Evolutionary conservation across 2,113 vertebrate species (phyloP).

Genomic region (Telmatochromis sp.): DNA sequence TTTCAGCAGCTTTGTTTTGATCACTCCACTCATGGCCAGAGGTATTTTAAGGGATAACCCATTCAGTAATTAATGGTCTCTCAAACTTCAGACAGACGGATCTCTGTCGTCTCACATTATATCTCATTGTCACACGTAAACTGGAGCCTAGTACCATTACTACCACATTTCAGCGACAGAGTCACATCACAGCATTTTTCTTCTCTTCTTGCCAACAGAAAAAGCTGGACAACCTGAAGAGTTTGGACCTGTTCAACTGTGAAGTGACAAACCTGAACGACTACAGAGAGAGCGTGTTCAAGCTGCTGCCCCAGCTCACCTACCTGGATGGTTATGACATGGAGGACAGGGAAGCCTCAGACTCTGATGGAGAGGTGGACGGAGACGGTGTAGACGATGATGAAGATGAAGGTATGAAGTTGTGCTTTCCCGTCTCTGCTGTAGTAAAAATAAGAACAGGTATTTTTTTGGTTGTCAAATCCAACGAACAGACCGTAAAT

Average conservation of each 20-base stretch:
- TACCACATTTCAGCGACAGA: neutral
- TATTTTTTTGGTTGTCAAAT: neutral
- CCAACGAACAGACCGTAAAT: neutral
- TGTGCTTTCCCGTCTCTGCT: neutral
- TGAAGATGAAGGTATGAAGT: constrained; percentile 78
- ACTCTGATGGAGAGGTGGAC: constrained; percentile 86
- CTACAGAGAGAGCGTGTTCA: constrained; percentile 89
- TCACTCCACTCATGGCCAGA: neutral
- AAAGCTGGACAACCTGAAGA: constrained; percentile 87
- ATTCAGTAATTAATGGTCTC: neutral
- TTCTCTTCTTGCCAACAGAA: constrained; percentile 66
- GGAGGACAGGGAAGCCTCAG: constrained; percentile 82
- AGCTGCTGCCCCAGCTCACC: constrained; percentile 84
- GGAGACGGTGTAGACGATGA: constrained; percentile 81
- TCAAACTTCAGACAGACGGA: neutral
- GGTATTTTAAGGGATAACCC: neutral
- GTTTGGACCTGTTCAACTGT: constrained; percentile 91
- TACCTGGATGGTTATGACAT: constrained; percentile 88
- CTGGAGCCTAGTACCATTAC: neutral
- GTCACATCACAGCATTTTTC: neutral
- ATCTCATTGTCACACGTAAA: neutral
- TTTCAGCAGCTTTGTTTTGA: neutral
- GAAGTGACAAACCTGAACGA: constrained; percentile 88
- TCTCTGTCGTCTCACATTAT: neutral
- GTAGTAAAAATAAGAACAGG: neutral